These are phyloP conservation scores for Chorisops tibialis DNA, from an alignment of 2,888 invertebrate genomes.

Conservation along the genomic window DNA sequence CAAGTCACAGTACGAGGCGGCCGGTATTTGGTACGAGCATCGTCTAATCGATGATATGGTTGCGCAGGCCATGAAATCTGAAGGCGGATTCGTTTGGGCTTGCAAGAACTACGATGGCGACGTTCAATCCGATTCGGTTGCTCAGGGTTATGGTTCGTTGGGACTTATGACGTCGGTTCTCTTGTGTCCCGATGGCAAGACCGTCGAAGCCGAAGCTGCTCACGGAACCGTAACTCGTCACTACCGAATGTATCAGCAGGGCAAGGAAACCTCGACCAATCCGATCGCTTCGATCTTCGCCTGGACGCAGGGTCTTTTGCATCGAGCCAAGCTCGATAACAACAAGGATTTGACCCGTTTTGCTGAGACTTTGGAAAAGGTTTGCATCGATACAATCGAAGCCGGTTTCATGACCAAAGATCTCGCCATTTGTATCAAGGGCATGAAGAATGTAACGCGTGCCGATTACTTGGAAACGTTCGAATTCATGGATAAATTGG, in stretches of 20 bases:
- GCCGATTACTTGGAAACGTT: slow-evolving; percentile 94
- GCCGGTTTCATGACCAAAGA: slow-evolving; percentile 96
- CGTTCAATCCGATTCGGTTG: slow-evolving; percentile 97
- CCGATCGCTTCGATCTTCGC: slow-evolving; percentile 99
- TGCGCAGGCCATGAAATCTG: slow-evolving; percentile 95
- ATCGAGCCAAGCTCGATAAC: slow-evolving; percentile 90
- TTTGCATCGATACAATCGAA: slow-evolving; percentile 94
- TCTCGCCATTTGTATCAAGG: slow-evolving; percentile 96
- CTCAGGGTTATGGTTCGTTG: slow-evolving; percentile 93
- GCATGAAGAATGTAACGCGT: slow-evolving; percentile 68
- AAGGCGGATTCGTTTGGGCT: slow-evolving; percentile 99
- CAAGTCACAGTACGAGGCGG: slow-evolving; percentile 76
- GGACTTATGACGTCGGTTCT: slow-evolving; percentile 98
- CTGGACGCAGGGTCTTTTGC: slow-evolving; percentile 91
- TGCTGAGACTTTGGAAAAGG: slow-evolving; percentile 80
- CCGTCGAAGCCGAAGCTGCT: slow-evolving; percentile 96
- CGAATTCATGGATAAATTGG: slow-evolving; percentile 92
- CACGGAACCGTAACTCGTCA: slow-evolving; percentile 96
- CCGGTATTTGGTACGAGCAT: slow-evolving; percentile 96
- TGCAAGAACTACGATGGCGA: slow-evolving; percentile 99
- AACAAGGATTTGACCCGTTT: slow-evolving; percentile 75
- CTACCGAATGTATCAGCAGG: slow-evolving; percentile 83
- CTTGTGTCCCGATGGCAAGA: slow-evolving; percentile 95
- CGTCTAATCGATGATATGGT: slow-evolving; percentile 99
- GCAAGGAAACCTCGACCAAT: slow-evolving; percentile 97